These are phyloP conservation scores for Pteria penguin DNA, from an alignment of 2,888 invertebrate genomes.

Conservation along the genomic window DNA sequence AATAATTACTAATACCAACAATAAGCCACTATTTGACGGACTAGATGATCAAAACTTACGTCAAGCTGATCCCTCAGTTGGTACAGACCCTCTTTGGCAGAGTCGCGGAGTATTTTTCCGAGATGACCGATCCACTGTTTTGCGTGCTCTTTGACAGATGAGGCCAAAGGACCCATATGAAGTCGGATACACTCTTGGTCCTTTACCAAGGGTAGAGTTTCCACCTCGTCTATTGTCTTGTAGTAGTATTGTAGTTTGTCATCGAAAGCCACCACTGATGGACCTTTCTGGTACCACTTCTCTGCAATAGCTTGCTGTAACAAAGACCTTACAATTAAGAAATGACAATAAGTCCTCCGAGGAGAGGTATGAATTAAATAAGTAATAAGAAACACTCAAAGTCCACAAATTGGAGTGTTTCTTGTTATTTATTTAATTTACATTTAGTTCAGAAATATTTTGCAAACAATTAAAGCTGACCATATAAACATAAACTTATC, in stretches of 20 bases:
- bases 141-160: slow-evolving; percentile 87
- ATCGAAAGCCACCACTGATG: slow-evolving; percentile 86
- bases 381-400: no score
- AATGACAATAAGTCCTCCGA: no score
- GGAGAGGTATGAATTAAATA: no score
- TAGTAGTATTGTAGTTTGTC: slow-evolving; percentile 92
- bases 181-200: slow-evolving; percentile 82
- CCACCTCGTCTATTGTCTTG: slow-evolving; percentile 86
- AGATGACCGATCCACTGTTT: slow-evolving; percentile 89
- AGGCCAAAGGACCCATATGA: slow-evolving; percentile 87
- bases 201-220: slow-evolving; percentile 75
- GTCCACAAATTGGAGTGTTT: no score
- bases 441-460: no score
- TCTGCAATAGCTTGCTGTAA: slow-evolving; percentile 84
- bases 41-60: slow-evolving; percentile 80
- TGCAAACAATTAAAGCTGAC: no score
- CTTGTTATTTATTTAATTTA: no score
- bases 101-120: slow-evolving; percentile 85
- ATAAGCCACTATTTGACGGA: no score
- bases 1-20: no score
- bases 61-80: slow-evolving; percentile 86
- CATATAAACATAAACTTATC: no score
- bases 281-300: slow-evolving; percentile 87
- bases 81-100: slow-evolving; percentile 86
- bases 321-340: no score